Base-by-base conservation (phyloP, 2,888 invertebrate genomes). In the Parnassius mnemosyne region DNA sequence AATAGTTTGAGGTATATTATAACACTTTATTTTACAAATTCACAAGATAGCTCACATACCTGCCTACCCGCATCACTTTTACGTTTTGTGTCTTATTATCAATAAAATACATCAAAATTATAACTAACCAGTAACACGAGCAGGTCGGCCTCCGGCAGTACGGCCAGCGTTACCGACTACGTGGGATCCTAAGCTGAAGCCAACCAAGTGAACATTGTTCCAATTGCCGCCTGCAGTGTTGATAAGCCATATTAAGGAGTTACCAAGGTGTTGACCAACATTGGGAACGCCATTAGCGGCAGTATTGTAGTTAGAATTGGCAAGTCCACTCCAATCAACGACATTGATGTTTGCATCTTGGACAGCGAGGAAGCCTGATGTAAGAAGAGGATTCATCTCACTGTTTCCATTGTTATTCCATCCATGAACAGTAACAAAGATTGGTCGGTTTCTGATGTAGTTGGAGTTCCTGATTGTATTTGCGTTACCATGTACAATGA, bases 121-220 rank as follows among this genome's bases (percentile, higher is more conserved):
- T 34, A 49, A 63, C 55, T 70, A 46, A 87, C 89, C 87, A 54
- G 89, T 88, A 16, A 89, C 70, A 61, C 87, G 78, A 1, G 65
- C 65, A 3, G 81, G 74, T 1, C 75, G 74, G 12, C 80, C 71
- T 9, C 76, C 68, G 47, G 76, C 71, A 1, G 66, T 65, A 7
- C 86, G 82, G 3, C 87, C 87, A 63, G 84, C 84, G 25, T 73
- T 79, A 2, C 87, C 89, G 1, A 85, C 85, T 9, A 87, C 71
- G 63, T 89, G 89, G 66, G 87, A 89, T 5, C 89, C 89, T 66
- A 89, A 79, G 70, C 89, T 89, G 78, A 81, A 83, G 34, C 89
- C 89, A 41, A 88, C 76, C 41, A 89, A 68, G 65, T 90, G 89
- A 2, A 89, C 73, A 42, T 81, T 80, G 65, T 81, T 79, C 81